Evolutionary conservation across 2,888 invertebrate species (phyloP).

Genomic region (Lycaena phlaeas): DNA sequence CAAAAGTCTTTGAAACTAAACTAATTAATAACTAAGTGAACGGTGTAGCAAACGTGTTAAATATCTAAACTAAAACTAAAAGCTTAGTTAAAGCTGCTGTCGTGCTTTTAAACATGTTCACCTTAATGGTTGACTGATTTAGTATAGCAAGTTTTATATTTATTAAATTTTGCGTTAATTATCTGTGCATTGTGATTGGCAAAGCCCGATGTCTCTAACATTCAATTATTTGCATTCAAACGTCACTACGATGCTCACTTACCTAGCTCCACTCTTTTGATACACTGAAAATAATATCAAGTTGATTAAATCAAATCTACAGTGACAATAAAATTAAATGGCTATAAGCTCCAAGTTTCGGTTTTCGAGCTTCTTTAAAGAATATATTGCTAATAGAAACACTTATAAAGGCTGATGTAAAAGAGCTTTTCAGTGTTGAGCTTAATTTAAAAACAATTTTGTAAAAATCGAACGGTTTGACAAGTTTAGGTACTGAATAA

Average conservation of each 20-base stretch:
- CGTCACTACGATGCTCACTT: slow-evolving; percentile 33
- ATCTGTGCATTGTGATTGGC: neutral
- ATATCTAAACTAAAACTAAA: slow-evolving; percentile 6
- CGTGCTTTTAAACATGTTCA: neutral
- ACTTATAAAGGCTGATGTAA: too few relatives aligned
- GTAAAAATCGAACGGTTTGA: too few relatives aligned
- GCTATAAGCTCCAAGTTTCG: too few relatives aligned
- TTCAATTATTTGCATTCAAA: slow-evolving; percentile 3
- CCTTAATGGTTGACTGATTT: neutral
- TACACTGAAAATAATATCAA: slow-evolving; percentile 63
- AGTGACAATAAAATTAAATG: too few relatives aligned
- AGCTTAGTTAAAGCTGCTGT: slow-evolving; percentile 3
- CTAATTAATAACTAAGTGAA: slow-evolving; percentile 1
- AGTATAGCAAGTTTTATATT: too few relatives aligned
- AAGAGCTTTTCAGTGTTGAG: too few relatives aligned
- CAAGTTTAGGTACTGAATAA: too few relatives aligned
- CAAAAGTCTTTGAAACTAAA: neutral
- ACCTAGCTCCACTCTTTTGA: slow-evolving; percentile 61
- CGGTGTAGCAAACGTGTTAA: slow-evolving; percentile 5
- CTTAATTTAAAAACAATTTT: too few relatives aligned
- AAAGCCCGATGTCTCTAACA: neutral
- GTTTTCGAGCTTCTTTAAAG: too few relatives aligned
- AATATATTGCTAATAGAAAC: too few relatives aligned
- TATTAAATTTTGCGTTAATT: neutral
- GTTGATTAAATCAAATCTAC: slow-evolving; percentile 17